Percentiles rank a stretch among this genome's conserved stretches.
Conservation (phyloP, 1,140 invertebrate genomes). For the Procambarus virginalis region DNA sequence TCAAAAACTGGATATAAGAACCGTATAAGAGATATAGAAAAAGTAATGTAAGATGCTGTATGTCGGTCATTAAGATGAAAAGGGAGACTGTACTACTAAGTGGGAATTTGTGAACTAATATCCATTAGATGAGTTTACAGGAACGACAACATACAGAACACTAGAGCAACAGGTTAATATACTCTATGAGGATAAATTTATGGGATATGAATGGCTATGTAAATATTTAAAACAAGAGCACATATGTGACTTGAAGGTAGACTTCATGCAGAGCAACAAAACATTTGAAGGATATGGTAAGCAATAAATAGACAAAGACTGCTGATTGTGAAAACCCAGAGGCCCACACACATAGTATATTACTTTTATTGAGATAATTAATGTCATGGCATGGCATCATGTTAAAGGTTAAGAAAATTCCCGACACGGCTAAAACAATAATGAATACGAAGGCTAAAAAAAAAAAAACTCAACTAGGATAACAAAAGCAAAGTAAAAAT, state of each 20-base stretch:
- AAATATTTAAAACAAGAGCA: constrained; percentile 4
- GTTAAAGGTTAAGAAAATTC: neutral
- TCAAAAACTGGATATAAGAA: constrained; percentile 7
- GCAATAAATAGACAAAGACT: neutral
- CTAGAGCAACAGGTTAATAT: constrained; percentile 14
- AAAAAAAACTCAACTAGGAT: neutral
- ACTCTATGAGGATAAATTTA: constrained; percentile 10
- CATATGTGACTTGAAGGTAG: neutral
- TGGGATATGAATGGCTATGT: constrained; percentile 2
- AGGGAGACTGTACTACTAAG: constrained; percentile 20
- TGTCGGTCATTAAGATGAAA: neutral
- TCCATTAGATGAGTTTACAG: constrained; percentile 6
- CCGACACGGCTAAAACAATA: neutral
- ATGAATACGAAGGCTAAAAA: neutral
- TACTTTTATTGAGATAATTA: neutral
- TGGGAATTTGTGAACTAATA: constrained; percentile 8
- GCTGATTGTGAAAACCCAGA: neutral
- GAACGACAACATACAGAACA: constrained; percentile 23
- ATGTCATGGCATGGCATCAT: neutral
- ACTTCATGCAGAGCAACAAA: neutral
- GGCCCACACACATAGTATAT: neutral
- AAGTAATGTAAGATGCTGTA: constrained; percentile 8
- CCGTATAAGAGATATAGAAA: constrained; percentile 12
- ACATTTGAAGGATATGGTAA: neutral
- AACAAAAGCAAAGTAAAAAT: neutral